Conservation (phyloP, 1,140 invertebrate species). For the Schmidtea mediterranea region DNA sequence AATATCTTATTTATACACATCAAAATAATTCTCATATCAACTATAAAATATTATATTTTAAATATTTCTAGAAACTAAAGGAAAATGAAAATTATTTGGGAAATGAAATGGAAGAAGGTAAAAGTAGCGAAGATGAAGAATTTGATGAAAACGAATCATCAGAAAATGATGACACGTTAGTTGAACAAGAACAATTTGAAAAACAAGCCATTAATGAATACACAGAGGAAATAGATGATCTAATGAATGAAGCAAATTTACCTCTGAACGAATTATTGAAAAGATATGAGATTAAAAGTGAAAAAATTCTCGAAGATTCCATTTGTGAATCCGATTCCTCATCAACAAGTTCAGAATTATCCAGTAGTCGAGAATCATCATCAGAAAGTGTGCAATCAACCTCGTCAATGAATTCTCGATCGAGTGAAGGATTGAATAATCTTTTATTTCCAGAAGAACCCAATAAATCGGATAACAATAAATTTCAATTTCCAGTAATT, state of each 20-base stretch:
- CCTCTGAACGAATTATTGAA: not conserved
- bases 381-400: not conserved
- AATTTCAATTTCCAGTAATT: no score
- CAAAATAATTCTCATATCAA: no score
- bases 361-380: not conserved
- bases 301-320: conserved; percentile 36
- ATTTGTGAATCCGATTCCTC: not conserved
- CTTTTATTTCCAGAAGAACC: no score
- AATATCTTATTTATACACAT: no score
- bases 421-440: no score
- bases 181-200: conserved; percentile 9
- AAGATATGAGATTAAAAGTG: conserved; percentile 23
- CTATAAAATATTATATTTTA: no score
- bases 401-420: no score
- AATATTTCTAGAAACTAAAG: no score
- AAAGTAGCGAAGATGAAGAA: conserved; percentile 10
- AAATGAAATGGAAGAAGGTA: conserved; percentile 19
- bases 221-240: not conserved
- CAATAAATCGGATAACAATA: no score
- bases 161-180: conserved; percentile 15
- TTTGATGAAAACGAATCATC: conserved; percentile 13
- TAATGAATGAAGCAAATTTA: conserved; percentile 2
- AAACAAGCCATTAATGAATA: conserved; percentile 8
- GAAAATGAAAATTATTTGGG: no score
- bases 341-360: not conserved